Base-by-base conservation (phyloP, 37 sponge, comb jelly and placozoan species). In the Aphrocallistes beatrix region DNA sequence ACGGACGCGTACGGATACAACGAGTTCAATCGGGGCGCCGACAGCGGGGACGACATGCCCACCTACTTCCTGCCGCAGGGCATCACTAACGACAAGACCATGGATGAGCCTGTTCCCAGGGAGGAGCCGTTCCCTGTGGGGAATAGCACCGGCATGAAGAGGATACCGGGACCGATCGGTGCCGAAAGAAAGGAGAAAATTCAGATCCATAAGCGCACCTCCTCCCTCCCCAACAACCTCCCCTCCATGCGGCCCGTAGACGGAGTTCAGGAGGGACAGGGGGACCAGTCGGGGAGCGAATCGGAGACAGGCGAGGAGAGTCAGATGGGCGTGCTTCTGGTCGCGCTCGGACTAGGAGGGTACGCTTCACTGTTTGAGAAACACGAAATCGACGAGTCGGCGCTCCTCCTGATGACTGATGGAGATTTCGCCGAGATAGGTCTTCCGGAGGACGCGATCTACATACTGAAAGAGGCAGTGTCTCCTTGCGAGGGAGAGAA, bases 311-410 rank as follows among this genome's bases (percentile, higher is more conserved):
- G 75, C 17, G 75, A 60, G 75, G 75, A 13, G 28, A 60, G 21
- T 28, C 75, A 13, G 75, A 60, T 60, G 25, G 34, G 32, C 3
- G 75, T 13, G 34, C 34, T 60, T 3, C 75, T 60, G n/a, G 75
- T 60, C 34, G 75, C 75, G 25, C 25, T 60, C 3, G 75, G 75
- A 30, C 75, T 60, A 6, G 75, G n/a, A 30, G n/a, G 75, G 75
- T 60, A 60, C 34, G 17, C 38, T 1, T 17, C 28, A 0, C 8
- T 84, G 30, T 8, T 86, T 39, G 81, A 94, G 93, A 81, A 83
- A 34, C 92, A 94, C 88, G 95, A 94, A 39, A 94, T 94, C 47
- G 95, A 94, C 60, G 50, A 91, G 50, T 82, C 89, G 45, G 95
- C 95, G 38, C 87, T 94, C 17, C 75, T 88, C 47, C 88, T 94